Evolutionary conservation across 2,113 vertebrate genomes (phyloP).

Genomic region (Semicossyphus pulcher): DNA sequence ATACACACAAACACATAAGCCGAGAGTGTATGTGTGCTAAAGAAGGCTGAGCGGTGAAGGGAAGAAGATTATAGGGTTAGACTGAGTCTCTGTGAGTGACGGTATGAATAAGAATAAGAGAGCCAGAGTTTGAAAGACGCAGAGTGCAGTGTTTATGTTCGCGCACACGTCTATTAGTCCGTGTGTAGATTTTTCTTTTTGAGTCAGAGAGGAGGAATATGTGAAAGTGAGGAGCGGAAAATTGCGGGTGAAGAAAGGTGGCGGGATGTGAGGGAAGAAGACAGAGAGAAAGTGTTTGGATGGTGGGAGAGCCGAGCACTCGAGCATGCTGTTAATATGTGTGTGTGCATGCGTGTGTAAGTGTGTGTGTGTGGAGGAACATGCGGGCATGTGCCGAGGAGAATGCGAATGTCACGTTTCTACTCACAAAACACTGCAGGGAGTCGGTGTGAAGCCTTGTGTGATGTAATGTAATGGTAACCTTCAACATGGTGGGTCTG

Average conservation of each 20-base stretch:
- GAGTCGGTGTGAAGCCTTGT: constrained; percentile 33
- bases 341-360: too few relatives aligned
- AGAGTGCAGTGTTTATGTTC: constrained; percentile 13
- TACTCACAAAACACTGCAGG: constrained; percentile 46
- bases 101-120: constrained; percentile 70
- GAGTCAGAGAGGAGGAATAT: constrained; percentile 1
- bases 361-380: constrained; percentile 1
- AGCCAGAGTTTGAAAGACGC: constrained; percentile 23
- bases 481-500: constrained; percentile 32
- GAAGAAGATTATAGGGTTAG: constrained; percentile 67
- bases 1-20: constrained; percentile 20
- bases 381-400: constrained; percentile 15
- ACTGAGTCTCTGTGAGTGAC: constrained; percentile 54
- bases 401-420: constrained; percentile 55
- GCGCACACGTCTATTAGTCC: background rate
- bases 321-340: background rate
- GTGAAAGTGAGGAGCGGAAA: constrained; percentile 12
- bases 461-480: constrained; percentile 54
- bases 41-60: constrained; percentile 39
- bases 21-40: constrained; percentile 10
- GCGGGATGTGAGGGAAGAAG: constrained; percentile 4
- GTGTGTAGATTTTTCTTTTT: background rate
- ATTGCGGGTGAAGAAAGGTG: constrained; percentile 29
- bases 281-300: constrained; percentile 18
- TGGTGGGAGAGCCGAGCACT: constrained; percentile 17